These are phyloP conservation scores for Atrina japonica DNA, from an alignment of 2,888 invertebrate species.

Conservation along the genomic window DNA sequence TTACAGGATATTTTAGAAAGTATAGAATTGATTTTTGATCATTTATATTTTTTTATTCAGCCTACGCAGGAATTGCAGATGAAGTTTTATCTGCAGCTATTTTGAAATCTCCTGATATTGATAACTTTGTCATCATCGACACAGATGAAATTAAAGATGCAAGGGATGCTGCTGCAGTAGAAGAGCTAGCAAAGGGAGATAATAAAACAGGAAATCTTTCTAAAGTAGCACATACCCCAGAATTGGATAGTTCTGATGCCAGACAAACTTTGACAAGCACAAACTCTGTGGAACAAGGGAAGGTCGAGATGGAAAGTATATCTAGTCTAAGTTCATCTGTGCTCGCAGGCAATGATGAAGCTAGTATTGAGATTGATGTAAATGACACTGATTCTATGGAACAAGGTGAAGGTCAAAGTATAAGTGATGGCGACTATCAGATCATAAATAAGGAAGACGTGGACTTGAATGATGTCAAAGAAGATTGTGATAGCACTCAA, in stretches of 20 bases:
- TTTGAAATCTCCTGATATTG: constrained; percentile 31
- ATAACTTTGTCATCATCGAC: constrained; percentile 31
- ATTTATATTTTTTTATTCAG: constrained; percentile 69
- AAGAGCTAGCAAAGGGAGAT: constrained; percentile 17
- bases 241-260: background rate
- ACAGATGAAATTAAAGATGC: constrained; percentile 8
- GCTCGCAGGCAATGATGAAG: constrained; percentile 14
- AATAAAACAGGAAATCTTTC: constrained; percentile 12
- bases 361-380: background rate
- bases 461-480: background rate
- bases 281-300: background rate
- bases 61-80: constrained; percentile 80
- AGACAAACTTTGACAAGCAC: background rate
- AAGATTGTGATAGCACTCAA: background rate
- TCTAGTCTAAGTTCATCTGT: constrained; percentile 13
- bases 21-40: background rate
- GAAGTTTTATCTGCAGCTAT: no score
- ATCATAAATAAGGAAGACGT: background rate
- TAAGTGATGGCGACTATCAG: background rate
- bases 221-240: background rate
- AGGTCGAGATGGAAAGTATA: background rate
- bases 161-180: constrained; percentile 4
- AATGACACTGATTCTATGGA: background rate
- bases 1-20: no score
- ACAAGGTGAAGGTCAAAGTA: background rate